Evolutionary conservation across 2,113 vertebrate genomes (phyloP), one percentile per base, ranked within the genome.

Genomic region (Corythoichthys haematopterus): DNA sequence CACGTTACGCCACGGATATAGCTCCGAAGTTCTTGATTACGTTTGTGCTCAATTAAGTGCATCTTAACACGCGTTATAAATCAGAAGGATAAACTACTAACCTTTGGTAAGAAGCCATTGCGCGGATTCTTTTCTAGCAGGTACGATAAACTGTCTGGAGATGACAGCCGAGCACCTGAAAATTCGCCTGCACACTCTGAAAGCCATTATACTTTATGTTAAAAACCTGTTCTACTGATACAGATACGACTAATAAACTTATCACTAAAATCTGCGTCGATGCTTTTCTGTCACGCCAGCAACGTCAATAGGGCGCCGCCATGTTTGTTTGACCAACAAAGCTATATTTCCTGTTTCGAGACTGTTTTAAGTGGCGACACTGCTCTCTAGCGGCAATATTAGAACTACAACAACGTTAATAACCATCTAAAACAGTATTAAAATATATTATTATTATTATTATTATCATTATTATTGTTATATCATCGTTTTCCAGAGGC

Each of bases 311-410:
- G 84, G 68, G 66, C 15, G 88, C 71, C 40, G 80, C 86, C 92
- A 93, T 92, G 47, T 82, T 88, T 71, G 2, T 83, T 71, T 55
- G n/a, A 72, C 67, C 78, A 76, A 86, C 37, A 76, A 87, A 50
- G 53, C 5, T 9, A 53, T 0, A 2, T 16, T 78, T 80, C 80
- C 77, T 68, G 12, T 72, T 16, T 43, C n/a, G 77, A 82, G 81
- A 83, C 69, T 56, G 46, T 13, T 15, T 47, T 1, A 33, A 0
- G 11, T n/a, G 3, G 7, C 64, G 65, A 66, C 69, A 80, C 13
- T 46, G 80, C 85, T 85, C 68, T 73, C 88, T 86, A 77, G 66
- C 75, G 89, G 66, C 53, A 10, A 48, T 4, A 0, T 11, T 45
- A 7, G 6, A 46, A 66, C 58, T 60, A n/a, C 51, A 50, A 3